Percentiles rank a stretch among this genome's conserved stretches.
phyloP scores from a whole-genome alignment of 64 coral and sea anemone genomes.

The Anthopleura sola region DNA sequence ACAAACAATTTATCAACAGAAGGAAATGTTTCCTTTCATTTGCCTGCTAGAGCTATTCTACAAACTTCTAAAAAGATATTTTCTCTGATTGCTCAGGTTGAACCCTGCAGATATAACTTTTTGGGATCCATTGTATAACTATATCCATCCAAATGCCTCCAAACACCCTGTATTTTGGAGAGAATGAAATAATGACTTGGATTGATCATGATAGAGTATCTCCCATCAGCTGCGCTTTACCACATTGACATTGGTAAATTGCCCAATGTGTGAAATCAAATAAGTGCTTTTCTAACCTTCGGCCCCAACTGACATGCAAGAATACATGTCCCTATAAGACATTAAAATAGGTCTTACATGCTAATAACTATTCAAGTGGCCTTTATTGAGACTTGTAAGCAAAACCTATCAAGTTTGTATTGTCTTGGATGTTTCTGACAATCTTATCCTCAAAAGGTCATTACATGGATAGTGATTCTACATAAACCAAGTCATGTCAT shows the following conservation, averaged over 20 bases:
- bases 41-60: too few species aligned
- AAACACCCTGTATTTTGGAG: too few species aligned
- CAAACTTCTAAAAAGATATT: too few species aligned
- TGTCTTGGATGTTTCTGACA: neutral
- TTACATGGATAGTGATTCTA: neutral
- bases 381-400: neutral
- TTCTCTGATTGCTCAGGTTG: too few species aligned
- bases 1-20: too few species aligned
- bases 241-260: neutral
- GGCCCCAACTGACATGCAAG: neutral
- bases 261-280: neutral
- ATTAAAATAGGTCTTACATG: neutral
- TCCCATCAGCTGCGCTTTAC: neutral
- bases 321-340: neutral
- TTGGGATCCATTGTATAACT: too few species aligned
- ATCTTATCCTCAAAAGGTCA: neutral
- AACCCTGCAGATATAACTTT: too few species aligned
- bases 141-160: too few species aligned
- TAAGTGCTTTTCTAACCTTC: neutral
- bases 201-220: too few species aligned
- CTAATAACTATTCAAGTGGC: neutral
- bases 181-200: too few species aligned
- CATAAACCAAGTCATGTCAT: slow-evolving; percentile 1
- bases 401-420: neutral
- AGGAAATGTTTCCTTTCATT: too few species aligned